These are phyloP conservation scores for Trichomalopsis sarcophagae DNA, from an alignment of 1,140 invertebrate species.

Conservation along the genomic window DNA sequence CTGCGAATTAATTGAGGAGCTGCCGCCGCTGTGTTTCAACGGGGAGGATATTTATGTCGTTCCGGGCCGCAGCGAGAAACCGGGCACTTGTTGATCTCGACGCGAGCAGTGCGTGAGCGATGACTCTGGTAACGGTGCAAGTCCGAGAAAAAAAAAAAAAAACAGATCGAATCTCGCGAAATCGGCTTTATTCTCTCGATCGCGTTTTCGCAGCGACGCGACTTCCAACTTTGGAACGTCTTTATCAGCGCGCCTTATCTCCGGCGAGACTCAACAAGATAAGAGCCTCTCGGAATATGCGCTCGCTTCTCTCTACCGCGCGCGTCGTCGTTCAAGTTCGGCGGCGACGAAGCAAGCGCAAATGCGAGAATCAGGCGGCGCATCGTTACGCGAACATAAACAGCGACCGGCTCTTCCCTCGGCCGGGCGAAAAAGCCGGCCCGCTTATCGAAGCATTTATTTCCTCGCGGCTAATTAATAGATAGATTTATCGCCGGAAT, in stretches of 20 bases:
- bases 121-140: too few relatives aligned
- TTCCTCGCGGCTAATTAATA: not conserved
- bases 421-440: not conserved
- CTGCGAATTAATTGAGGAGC: constrained; percentile 4
- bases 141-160: not conserved
- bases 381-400: not conserved
- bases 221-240: constrained; percentile 37
- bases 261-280: constrained; percentile 44
- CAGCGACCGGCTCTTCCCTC: not conserved
- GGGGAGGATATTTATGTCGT: not conserved
- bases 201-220: not conserved
- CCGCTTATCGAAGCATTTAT: not conserved
- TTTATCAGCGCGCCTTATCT: constrained; percentile 41
- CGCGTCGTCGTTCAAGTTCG: not conserved
- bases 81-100: not conserved
- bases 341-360: not conserved
- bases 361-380: not conserved
- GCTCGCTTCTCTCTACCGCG: not conserved
- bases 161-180: not conserved
- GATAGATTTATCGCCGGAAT: not conserved
- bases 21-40: not conserved
- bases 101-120: too few relatives aligned
- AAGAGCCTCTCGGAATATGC: constrained; percentile 35
- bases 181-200: not conserved
- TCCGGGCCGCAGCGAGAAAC: not conserved